Evolutionary conservation across 1,140 invertebrate genomes (phyloP).

Genomic region (Bombus terrestris): DNA sequence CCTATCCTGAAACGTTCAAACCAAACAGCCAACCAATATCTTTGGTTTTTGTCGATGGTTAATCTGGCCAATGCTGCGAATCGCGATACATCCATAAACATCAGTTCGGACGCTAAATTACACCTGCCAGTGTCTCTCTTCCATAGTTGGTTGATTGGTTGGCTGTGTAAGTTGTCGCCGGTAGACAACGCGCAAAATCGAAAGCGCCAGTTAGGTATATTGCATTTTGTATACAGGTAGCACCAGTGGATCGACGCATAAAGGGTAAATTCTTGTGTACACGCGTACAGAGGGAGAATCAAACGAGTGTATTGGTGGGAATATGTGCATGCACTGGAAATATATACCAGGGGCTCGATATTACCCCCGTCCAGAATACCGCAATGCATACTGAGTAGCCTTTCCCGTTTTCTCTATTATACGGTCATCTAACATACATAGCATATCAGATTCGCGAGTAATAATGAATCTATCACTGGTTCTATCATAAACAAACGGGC

Average conservation of each 20-base stretch:
- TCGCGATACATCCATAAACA: neutral
- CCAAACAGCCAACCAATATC: neutral
- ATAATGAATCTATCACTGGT: slow-evolving; percentile 78
- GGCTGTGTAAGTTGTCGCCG: neutral
- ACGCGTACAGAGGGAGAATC: slow-evolving; percentile 12
- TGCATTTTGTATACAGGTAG: slow-evolving; percentile 30
- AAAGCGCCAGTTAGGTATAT: slow-evolving; percentile 38
- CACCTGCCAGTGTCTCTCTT: neutral
- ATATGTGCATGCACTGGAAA: slow-evolving; percentile 58
- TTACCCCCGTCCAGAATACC: slow-evolving; percentile 73
- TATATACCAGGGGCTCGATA: slow-evolving; percentile 74
- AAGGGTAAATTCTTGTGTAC: slow-evolving; percentile 12
- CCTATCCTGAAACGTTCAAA: neutral
- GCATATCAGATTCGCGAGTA: slow-evolving; percentile 76
- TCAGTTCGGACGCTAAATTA: neutral
- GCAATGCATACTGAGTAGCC: slow-evolving; percentile 82
- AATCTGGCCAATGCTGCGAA: neutral
- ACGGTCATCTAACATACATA: slow-evolving; percentile 77
- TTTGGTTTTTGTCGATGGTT: neutral
- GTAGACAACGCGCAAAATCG: slow-evolving; percentile 30
- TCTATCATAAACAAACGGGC: slow-evolving; percentile 48
- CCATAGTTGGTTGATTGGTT: slow-evolving; percentile 28
- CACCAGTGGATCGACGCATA: neutral
- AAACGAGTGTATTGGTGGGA: slow-evolving; percentile 16
- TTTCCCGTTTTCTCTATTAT: slow-evolving; percentile 77